Conservation (phyloP, 2,113 vertebrate genomes). For the Verasper variegatus region DNA sequence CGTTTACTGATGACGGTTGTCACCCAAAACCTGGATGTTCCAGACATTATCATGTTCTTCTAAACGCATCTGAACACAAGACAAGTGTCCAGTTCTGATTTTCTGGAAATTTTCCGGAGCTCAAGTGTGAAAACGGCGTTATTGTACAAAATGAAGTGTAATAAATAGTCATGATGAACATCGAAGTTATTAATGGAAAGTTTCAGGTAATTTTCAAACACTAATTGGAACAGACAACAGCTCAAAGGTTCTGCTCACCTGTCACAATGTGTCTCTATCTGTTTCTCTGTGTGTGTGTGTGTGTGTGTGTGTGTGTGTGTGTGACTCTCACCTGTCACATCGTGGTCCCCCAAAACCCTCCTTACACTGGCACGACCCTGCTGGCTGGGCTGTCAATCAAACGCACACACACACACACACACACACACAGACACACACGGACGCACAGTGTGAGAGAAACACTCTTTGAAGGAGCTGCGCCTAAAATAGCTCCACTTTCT, state of each 20-base stretch:
- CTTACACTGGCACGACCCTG: constrained; percentile 93
- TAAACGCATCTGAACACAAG: no score
- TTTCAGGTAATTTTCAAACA: constrained; percentile 57
- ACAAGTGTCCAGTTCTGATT: no score
- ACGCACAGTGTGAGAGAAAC: constrained; percentile 4
- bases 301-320: constrained; percentile 12
- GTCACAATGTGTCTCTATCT: constrained; percentile 65
- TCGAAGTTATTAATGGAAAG: constrained; percentile 57
- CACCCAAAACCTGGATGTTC: no score
- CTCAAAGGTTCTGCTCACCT: constrained; percentile 75
- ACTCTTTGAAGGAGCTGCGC: constrained; percentile 34
- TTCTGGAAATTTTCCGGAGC: no score
- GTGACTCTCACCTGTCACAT: constrained; percentile 86
- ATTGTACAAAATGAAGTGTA: no score
- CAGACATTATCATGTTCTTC: no score
- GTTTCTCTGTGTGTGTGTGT: constrained; percentile 10
- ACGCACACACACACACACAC: constrained; percentile 39
- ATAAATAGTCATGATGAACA: background rate
- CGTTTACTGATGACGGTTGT: no score
- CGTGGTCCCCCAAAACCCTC: constrained; percentile 88
- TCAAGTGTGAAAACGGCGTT: no score
- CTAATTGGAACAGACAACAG: constrained; percentile 74
- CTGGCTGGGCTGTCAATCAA: constrained; percentile 85
- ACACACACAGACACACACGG: constrained; percentile 20
- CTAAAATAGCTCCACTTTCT: constrained; percentile 55